phyloP scores from a whole-genome alignment of 2,888 invertebrate genomes.

The Mythimna loreyi region DNA sequence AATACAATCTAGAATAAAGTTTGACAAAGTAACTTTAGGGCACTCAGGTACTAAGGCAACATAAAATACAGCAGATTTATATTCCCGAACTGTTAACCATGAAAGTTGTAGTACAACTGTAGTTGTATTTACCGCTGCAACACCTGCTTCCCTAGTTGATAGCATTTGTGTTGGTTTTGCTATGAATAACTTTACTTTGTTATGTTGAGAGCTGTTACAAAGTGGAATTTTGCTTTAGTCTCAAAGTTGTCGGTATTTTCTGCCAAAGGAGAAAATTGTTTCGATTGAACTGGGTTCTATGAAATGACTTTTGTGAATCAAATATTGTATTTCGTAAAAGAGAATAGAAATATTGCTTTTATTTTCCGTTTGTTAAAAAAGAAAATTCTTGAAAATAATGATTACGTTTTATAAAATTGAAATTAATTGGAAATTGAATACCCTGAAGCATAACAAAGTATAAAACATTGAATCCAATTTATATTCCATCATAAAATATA shows the following conservation, averaged over 20 bases:
- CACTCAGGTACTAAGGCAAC: constrained; percentile 10
- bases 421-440: not conserved
- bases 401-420: not conserved
- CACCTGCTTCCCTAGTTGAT: constrained; percentile 30
- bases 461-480: not conserved
- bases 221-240: constrained; percentile 23
- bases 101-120: constrained; percentile 32
- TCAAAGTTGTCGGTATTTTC: not conserved
- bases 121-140: constrained; percentile 31
- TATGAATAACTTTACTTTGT: constrained; percentile 40
- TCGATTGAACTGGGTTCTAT: not conserved
- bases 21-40: constrained; percentile 22
- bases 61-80: constrained; percentile 32
- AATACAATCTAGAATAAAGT: constrained; percentile 13
- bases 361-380: not conserved
- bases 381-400: not conserved
- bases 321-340: not conserved
- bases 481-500: not conserved
- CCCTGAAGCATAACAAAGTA: not conserved
- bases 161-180: constrained; percentile 31
- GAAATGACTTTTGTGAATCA: not conserved
- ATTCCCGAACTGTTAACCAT: constrained; percentile 22
- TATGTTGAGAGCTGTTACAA: constrained; percentile 6
- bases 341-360: not conserved
- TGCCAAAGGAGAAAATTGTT: constrained; percentile 9